phyloP scores from a whole-genome alignment of 2,888 invertebrate species.

The Chaetogeoica ovagalla region DNA sequence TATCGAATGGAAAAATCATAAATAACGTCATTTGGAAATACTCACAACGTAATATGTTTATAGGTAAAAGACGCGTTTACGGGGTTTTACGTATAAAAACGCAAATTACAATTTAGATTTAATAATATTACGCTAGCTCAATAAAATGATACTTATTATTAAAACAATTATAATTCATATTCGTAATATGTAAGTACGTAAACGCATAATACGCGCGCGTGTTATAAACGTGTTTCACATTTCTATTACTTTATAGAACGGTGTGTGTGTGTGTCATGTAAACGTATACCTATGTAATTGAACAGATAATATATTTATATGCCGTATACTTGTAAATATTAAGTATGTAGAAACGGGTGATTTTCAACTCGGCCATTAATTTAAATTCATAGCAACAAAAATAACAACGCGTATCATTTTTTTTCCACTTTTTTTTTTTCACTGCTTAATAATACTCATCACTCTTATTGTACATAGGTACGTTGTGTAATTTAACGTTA shows the following conservation, averaged over 20 bases:
- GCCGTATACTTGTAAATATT: too few species aligned
- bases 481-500: not conserved
- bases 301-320: too few species aligned
- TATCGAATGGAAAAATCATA: too few species aligned
- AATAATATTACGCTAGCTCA: too few species aligned
- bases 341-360: not conserved
- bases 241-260: not conserved
- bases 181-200: not conserved
- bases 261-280: not conserved
- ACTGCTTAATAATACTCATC: not conserved
- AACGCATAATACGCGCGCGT: not conserved
- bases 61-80: too few species aligned
- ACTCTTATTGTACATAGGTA: too few species aligned
- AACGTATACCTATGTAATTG: not conserved
- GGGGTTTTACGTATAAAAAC: too few species aligned
- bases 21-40: too few species aligned
- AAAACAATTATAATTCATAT: too few species aligned
- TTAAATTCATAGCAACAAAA: slow-evolving; percentile 1
- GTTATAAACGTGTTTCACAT: not conserved
- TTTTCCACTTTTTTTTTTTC: not conserved
- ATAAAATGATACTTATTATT: too few species aligned
- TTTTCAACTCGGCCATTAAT: not conserved
- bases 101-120: too few species aligned
- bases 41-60: too few species aligned
- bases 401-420: not conserved